These are phyloP conservation scores for Acinonyx jubatus DNA, from an alignment of 2,113 vertebrate species.

Conservation along the genomic window DNA sequence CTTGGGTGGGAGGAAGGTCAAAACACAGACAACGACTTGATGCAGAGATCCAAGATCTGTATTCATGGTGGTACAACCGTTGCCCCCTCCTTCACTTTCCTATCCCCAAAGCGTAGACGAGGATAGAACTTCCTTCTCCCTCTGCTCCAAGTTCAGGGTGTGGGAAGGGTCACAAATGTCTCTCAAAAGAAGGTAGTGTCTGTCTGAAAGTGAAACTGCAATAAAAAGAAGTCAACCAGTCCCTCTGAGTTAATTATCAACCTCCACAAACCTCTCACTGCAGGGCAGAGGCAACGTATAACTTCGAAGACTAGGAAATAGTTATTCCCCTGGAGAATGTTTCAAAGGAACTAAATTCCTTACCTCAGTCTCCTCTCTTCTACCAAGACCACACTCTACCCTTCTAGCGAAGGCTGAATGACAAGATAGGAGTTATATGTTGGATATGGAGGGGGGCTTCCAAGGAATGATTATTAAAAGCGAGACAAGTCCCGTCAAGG, in stretches of 20 bases:
- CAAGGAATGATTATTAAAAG: background rate
- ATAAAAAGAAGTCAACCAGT: background rate
- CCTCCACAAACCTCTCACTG: background rate
- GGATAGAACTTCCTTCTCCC: background rate
- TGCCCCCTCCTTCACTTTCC: background rate
- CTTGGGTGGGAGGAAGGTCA: background rate
- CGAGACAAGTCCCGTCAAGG: background rate
- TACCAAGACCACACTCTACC: background rate
- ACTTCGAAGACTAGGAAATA: background rate
- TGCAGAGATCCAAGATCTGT: background rate
- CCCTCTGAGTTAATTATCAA: background rate
- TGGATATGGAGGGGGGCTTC: background rate
- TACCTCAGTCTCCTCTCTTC: background rate
- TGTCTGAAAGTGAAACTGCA: background rate
- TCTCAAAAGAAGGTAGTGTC: background rate
- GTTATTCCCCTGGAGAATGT: background rate
- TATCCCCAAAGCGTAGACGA: background rate
- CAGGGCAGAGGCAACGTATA: background rate
- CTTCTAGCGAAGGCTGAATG: background rate
- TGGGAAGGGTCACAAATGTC: background rate
- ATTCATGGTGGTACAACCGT: too few relatives aligned
- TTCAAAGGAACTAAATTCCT: background rate
- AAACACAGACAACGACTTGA: background rate
- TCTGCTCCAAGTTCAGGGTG: background rate
- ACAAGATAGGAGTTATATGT: background rate